Percentiles rank a stretch among this genome's conserved stretches.
Evolutionary conservation across 2,797 vertebrate genomes (phyloP).

Genomic region (Monodelphis domestica): DNA sequence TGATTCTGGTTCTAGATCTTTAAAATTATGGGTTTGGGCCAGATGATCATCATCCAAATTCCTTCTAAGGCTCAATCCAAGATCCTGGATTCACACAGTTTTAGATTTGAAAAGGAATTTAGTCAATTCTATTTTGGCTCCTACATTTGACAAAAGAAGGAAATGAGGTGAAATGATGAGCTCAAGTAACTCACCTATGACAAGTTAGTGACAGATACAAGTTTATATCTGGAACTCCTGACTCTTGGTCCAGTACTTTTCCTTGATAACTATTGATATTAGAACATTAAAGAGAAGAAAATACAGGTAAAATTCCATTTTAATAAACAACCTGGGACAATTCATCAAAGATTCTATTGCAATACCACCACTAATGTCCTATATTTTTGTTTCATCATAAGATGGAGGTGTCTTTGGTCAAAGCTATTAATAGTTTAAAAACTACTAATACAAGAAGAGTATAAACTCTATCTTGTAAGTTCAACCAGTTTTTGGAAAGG

Average conservation of each 20-base stretch:
- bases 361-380: background rate
- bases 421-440: background rate
- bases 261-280: background rate
- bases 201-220: background rate
- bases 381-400: background rate
- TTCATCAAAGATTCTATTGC: background rate
- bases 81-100: background rate
- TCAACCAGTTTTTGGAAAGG: background rate
- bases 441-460: background rate
- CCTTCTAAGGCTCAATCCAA: background rate
- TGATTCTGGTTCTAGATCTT: background rate
- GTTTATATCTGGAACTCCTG: background rate
- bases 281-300: background rate
- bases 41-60: background rate
- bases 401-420: background rate
- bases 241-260: background rate
- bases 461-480: background rate
- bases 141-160: background rate
- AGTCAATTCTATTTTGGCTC: background rate
- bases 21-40: background rate
- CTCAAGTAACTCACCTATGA: background rate
- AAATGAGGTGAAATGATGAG: background rate
- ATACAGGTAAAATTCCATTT: background rate
- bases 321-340: background rate
- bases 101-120: background rate